Base-by-base conservation (phyloP, 2,113 vertebrate genomes). In the Etheostoma cragini region DNA sequence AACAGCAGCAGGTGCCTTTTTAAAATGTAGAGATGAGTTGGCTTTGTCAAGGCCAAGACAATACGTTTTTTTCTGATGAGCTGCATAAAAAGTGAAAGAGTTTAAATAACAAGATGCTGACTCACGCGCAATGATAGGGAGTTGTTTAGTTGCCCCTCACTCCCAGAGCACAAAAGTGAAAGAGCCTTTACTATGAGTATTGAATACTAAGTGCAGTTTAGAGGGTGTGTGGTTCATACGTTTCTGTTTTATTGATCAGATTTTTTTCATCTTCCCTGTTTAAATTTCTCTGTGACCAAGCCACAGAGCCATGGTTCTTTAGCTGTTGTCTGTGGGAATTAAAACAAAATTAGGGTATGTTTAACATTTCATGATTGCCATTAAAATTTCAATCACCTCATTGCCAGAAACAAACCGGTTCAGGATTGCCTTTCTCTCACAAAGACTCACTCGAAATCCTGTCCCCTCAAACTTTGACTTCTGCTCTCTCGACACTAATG, bases 1-100 rank as follows among this genome's bases (percentile, higher is more conserved):
- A 54, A 46, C 52, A 21, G 81, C 71, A 69, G 74, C 69, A 61
- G 65, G 38, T 70, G 79, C 33, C 2, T 58, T 42, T 30, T 42
- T 22, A 33, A 72, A 46, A 66, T 17, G n/a, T 1, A 16, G 21
- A 35, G 38, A 45, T 73, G 24, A 56, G 30, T 21, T 3, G 60
- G 3, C 35, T 33, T 38, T 10, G 50, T 76, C 66, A 54, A 72
- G 69, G 77, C 53, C 19, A 1, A 53, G 35, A 50, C 22, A 12
- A 24, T 2, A 53, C 15, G n/a, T 65, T 46, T 16, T 26, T 19
- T 47, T 53, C 30, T 42, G 50, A 76, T 53, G 26, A 64, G 24
- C 38, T 14, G 6, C 71, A 71, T 19, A 22, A 22, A 74, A 62
- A 75, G 62, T 2, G 30, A 52, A 78, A 64, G 8, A 13, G 4